Base-by-base conservation (phyloP, 2,113 vertebrate species). In the Dinomys branickii region DNA sequence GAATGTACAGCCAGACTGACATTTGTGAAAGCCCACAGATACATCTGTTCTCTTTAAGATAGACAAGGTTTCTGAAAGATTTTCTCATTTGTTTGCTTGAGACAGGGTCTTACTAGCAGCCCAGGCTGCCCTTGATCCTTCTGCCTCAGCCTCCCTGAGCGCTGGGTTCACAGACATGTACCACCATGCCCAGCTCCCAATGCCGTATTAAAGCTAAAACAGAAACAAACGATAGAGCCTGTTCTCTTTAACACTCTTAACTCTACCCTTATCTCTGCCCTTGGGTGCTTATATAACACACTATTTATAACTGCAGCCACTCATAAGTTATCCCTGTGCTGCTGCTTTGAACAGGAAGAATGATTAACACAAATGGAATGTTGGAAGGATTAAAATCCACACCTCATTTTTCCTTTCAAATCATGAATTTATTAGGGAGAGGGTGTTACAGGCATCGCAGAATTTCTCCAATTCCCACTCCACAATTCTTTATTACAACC, bases 371-470 rank as follows among this genome's bases (percentile, higher is more conserved):
- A 78, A 75, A 63, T 95, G 95, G 12, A 97, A 92, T 92, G 84
- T 28, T 0, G 0, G 67, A 95, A 94, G 61, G n/a, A 85, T 75
- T 93, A 91, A 97, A 96, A 97, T 90, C 30, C 44, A 81, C 30
- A 96, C 44, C 61, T 96, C 58, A 83, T 88, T 82, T 75, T 91
- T 95, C 89, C 82, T 73, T 96, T 97, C 96, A 47, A 95, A 20
- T 38, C 44, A 63, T 61, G 30, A 91, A 93, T 58, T 91, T 88
- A 90, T 63, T 81, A 90, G 41, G 63, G 61, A 95, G 7, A 14
- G 5, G 14, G 13, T 67, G 3, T 88, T 96, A 61, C 1, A 95
- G 20, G 41, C 33, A 81, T 56, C 50, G 87, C 41, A 81, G 77
- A 71, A 4, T 50, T 52, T 75, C 28, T 81, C 22, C 56, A 38